Conservation (phyloP, 2,797 vertebrate genomes). For the Hippopotamyrus pictus region DNA sequence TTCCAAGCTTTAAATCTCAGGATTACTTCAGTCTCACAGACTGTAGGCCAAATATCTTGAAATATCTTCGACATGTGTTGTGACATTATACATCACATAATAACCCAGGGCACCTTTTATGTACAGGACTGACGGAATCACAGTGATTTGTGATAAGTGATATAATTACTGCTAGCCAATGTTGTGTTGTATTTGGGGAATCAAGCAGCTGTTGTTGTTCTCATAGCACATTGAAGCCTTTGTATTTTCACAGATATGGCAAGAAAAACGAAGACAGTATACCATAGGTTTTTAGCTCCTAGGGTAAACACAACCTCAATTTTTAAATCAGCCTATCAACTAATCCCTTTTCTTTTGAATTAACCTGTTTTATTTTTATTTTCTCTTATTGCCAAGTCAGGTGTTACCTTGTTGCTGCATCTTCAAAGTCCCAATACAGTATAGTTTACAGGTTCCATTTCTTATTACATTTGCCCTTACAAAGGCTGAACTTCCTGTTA, state of each 20-base stretch:
- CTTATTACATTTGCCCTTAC: neutral
- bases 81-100: neutral
- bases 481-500: conserved; percentile 3
- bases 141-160: neutral
- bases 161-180: neutral
- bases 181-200: conserved; percentile 1
- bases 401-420: conserved; percentile 61
- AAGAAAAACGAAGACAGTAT: conserved; percentile 74
- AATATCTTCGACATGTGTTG: neutral
- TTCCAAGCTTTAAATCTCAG: neutral
- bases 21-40: neutral
- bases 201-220: conserved; percentile 14
- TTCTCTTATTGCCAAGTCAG: conserved; percentile 32
- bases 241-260: conserved; percentile 82
- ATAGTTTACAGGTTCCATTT: neutral
- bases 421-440: conserved; percentile 11
- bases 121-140: neutral
- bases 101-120: neutral
- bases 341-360: conserved; percentile 51
- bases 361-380: conserved; percentile 40
- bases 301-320: conserved; percentile 70
- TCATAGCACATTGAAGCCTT: conserved; percentile 68
- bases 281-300: conserved; percentile 72
- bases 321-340: conserved; percentile 51
- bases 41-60: neutral